Evolutionary conservation across 2,797 vertebrate genomes (phyloP), one percentile per base, ranked within the genome.

Genomic region (Gallirallus australis): DNA sequence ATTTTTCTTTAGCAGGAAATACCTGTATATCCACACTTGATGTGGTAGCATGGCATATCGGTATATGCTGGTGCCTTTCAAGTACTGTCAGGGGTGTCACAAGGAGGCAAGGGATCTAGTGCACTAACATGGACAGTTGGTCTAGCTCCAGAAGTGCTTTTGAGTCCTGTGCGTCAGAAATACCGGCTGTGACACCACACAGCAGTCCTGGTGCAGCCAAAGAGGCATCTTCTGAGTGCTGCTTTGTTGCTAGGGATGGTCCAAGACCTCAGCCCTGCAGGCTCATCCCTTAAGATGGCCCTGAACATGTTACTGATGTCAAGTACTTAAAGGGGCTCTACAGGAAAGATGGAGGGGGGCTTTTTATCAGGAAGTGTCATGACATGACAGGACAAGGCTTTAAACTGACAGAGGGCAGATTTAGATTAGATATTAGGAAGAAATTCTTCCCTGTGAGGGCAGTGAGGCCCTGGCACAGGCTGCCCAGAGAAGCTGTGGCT

Each of bases 271-370:
- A 17, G 27, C n/a, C 16, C 48, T 78, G 21, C 19, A 70, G 28
- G 10, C 35, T 68, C 19, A 66, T 10, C 19, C 24, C 16, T 33
- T 45, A 57, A 48, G 65, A 40, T 57, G 40, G 6, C 31, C 30
- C 13, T 48, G 70, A 52, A 48, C 0, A 0, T 8, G 8, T 42
- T 73, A 35, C 5, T 21, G 31, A 42, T 59, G 42, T 20, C 13
- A 21, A 31, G 30, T 54, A 31, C 53, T 31, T 31, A 19, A 54
- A 54, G 30, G 30, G 30, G 53, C 11, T 30, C 53, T 54, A 31
- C 30, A 54, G 53, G 17, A 31, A 54, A 54, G 17, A 31, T 20
- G 30, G 11, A 11, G 17, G 19, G 30, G 30, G 30, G 19, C 30
- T 54, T 6, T 54, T 54, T 31, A 12, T 31, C 11, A 31, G 17